phyloP scores from a whole-genome alignment of 2,888 invertebrate genomes.

The Zygaena filipendulae region DNA sequence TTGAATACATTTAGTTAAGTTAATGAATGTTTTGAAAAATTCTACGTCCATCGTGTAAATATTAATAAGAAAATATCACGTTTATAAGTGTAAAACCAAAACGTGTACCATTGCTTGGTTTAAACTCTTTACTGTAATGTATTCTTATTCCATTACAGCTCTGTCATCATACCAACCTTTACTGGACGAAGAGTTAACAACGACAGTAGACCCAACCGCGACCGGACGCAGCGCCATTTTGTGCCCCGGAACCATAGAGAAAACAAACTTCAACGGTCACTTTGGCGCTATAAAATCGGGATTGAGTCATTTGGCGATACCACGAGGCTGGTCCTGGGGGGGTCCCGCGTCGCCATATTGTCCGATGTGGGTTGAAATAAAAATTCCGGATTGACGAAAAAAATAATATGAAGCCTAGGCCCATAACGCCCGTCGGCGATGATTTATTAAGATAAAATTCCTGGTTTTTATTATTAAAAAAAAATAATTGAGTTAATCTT shows the following conservation, averaged over 20 bases:
- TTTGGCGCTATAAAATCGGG: constrained; percentile 76
- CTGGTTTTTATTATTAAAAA: no score
- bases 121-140: no score
- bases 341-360: constrained; percentile 80
- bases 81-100: no score
- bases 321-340: constrained; percentile 87
- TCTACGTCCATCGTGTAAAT: no score
- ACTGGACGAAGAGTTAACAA: constrained; percentile 36
- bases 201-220: constrained; percentile 35
- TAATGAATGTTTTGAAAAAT: no score
- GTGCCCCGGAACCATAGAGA: constrained; percentile 31
- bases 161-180: constrained; percentile 39
- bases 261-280: constrained; percentile 55
- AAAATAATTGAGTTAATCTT: no score
- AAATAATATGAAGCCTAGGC: no score
- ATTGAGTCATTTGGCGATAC: constrained; percentile 80
- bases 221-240: constrained; percentile 39
- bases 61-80: no score
- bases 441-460: no score
- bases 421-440: constrained; percentile 2
- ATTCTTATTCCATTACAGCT: constrained; percentile 43
- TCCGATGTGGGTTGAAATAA: constrained; percentile 80
- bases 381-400: constrained; percentile 52
- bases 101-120: no score
- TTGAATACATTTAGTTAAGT: no score